Conservation (phyloP, 2,113 vertebrate species). For the Carassius carassius region DNA sequence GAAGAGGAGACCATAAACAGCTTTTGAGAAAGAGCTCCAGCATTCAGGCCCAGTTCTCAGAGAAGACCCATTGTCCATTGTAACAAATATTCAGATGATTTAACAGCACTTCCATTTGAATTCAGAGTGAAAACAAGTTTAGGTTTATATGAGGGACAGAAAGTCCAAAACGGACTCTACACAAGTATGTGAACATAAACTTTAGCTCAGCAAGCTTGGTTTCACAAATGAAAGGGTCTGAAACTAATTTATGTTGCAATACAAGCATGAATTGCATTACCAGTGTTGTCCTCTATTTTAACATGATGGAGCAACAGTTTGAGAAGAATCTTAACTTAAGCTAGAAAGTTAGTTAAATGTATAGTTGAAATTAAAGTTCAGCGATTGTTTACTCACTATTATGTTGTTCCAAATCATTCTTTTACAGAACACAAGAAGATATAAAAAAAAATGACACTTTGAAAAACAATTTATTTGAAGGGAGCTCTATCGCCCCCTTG, state of each 20-base stretch:
- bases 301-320: background rate
- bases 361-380: background rate
- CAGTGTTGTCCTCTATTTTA: background rate
- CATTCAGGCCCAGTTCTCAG: too few relatives aligned
- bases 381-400: too few relatives aligned
- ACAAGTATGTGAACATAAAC: background rate
- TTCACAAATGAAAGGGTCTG: background rate
- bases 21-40: conserved; percentile 21
- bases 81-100: background rate
- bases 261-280: background rate
- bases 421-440: too few relatives aligned
- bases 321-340: background rate
- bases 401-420: too few relatives aligned
- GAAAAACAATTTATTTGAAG: background rate
- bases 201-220: too few relatives aligned
- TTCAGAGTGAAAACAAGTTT: background rate
- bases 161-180: background rate
- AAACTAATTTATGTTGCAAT: background rate
- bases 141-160: background rate
- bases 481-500: background rate
- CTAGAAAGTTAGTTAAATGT: background rate
- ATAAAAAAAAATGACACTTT: too few relatives aligned
- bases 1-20: background rate
- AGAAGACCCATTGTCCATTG: background rate
- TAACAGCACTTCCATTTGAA: background rate